Base-by-base conservation (phyloP, 2,113 vertebrate genomes). In the Rutilus rutilus region DNA sequence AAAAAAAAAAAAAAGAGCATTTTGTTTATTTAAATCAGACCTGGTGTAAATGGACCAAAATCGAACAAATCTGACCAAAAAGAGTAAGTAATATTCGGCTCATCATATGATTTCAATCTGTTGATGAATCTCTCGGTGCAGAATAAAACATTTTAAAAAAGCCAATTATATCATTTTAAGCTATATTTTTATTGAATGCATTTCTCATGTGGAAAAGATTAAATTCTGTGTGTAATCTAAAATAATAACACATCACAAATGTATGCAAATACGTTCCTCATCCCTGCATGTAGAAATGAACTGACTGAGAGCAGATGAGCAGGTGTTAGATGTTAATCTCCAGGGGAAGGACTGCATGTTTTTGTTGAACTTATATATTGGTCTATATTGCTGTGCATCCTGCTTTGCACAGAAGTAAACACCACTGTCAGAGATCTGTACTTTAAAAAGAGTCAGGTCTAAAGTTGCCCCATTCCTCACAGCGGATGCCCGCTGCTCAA, bases 401-500 rank as follows among this genome's bases (percentile, higher is more conserved):
- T 89, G 87, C 60, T 91, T 90, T 65, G 87, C 87, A 60, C 89
- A 89, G 84, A 69, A 89, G 77, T 89, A 90, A 64, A 89, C 30
- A 0, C 60, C 89, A 33, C 33, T 89, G 87, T 90, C 90, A 73
- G 69, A 59, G 25, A 23, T 81, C 77, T 86, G 81, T 52, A 84
- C 5, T 4, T 17, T 62, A 0, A 23, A 57, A 33, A 73, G 59
- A 64, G 83, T 86, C 42, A 85, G 84, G 6, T 57, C 3, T 47
- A 86, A 64, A 45, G 80, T 2, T n/a, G 15, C 23, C 5, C 39
- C 89, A 5, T 62, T 54, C 6, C 76, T 75, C 17, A n/a, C 2
- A 12, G 87, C 82, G 7, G 59, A 83, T 50, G 85, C 85, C 39
- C 73, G 75, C 17, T 73, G 17, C 25, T 86, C 36, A 39, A 90